phyloP scores from a whole-genome alignment of 2,797 vertebrate species.

The Protosalanx chinensis region DNA sequence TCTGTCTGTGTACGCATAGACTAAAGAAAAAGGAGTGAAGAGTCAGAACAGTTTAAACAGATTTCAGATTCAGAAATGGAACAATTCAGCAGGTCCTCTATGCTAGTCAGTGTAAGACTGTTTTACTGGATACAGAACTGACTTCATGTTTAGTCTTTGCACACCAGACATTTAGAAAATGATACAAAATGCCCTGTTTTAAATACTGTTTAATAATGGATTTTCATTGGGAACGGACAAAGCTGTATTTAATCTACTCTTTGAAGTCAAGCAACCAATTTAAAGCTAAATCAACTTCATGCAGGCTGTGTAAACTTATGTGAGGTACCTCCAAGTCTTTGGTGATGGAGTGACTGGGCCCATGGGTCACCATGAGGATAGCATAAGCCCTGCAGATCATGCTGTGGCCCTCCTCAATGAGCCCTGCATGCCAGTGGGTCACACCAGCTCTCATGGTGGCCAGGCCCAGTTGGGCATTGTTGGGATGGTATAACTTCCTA shows the following conservation, averaged over 20 bases:
- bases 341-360: constrained; percentile 87
- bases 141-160: too few species aligned
- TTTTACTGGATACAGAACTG: too few species aligned
- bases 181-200: too few species aligned
- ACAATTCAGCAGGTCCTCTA: neutral
- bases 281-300: too few species aligned
- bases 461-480: constrained; percentile 88
- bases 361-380: constrained; percentile 89
- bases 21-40: constrained; percentile 55
- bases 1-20: constrained; percentile 87
- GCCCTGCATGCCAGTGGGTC: constrained; percentile 90
- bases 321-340: constrained; percentile 87
- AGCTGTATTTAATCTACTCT: too few species aligned
- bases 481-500: constrained; percentile 88
- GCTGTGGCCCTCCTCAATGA: constrained; percentile 82
- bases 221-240: too few species aligned
- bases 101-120: neutral
- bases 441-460: constrained; percentile 87
- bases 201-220: too few species aligned
- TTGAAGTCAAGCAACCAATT: too few species aligned
- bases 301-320: neutral
- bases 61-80: neutral
- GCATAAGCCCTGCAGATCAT: constrained; percentile 90
- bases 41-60: constrained; percentile 1
- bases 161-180: too few species aligned